Evolutionary conservation across 2,888 invertebrate species (phyloP).

Genomic region (Kuschelorhynchus macadamiae): DNA sequence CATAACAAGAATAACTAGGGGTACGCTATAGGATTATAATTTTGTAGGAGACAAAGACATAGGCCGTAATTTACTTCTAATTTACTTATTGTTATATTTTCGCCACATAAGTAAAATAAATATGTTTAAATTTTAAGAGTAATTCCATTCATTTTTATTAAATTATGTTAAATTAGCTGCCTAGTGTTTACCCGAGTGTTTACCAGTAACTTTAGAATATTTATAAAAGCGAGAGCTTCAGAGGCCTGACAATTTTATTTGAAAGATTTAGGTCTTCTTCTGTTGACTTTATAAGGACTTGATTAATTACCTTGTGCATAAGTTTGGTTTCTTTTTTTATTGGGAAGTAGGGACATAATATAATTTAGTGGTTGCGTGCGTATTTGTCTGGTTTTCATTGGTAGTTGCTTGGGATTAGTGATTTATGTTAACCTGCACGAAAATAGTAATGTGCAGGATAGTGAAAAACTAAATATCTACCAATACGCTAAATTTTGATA

Average conservation of each 20-base stretch:
- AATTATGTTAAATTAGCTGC: too few species aligned
- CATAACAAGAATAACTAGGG: too few species aligned
- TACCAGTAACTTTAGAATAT: conserved; percentile 40
- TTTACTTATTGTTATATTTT: too few species aligned
- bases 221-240: conserved; percentile 45
- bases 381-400: conserved; percentile 1
- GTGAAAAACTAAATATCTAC: too few species aligned
- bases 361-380: conserved; percentile 22
- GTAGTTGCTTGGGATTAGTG: background rate
- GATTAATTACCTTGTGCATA: conserved; percentile 46
- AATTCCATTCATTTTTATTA: conserved; percentile 44
- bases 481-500: too few species aligned
- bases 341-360: conserved; percentile 15
- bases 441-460: too few species aligned
- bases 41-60: too few species aligned
- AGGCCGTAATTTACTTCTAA: too few species aligned
- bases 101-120: too few species aligned
- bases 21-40: too few species aligned
- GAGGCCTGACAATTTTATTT: conserved; percentile 51
- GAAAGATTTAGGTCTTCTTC: conserved; percentile 51
- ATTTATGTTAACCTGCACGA: background rate
- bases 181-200: conserved; percentile 36
- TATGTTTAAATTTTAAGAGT: conserved; percentile 32
- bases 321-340: conserved; percentile 39
- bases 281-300: conserved; percentile 51